These are phyloP conservation scores for Drosophila greeni DNA, from an alignment of 2,888 invertebrate species.

Conservation along the genomic window DNA sequence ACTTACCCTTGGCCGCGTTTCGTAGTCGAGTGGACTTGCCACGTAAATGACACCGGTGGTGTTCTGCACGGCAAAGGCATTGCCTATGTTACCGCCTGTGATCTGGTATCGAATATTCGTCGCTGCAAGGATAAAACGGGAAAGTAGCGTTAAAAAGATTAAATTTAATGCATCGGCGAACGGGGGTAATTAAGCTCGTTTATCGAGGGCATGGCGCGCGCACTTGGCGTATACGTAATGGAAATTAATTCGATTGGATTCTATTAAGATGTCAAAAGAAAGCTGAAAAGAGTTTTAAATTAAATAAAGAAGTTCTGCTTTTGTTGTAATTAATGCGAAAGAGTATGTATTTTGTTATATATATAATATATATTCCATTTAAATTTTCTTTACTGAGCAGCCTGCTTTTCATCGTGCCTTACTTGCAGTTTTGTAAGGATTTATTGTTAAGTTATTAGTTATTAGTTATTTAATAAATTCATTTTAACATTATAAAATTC, in stretches of 20 bases:
- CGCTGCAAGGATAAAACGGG: conserved; percentile 82
- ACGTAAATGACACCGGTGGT: conserved; percentile 99
- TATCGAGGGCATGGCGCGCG: not conserved
- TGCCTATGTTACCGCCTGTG: conserved; percentile 98
- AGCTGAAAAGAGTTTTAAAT: conserved; percentile 2
- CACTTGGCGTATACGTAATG: conserved; percentile 13
- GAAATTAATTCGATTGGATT: conserved; percentile 12
- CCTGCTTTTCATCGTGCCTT: not conserved
- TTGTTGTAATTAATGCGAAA: not conserved
- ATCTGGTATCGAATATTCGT: conserved; percentile 99
- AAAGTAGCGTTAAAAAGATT: conserved; percentile 10
- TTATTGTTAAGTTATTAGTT: not conserved
- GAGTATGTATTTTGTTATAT: not conserved
- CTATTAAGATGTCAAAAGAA: conserved; percentile 15
- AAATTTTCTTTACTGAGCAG: no score
- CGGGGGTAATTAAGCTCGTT: conserved; percentile 18
- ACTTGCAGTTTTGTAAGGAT: not conserved
- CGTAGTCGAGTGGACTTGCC: conserved; percentile 96
- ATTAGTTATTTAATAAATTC: no score
- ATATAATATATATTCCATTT: no score
- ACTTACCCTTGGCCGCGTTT: conserved; percentile 96
- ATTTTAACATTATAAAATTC: not conserved
- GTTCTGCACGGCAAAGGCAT: conserved; percentile 97
- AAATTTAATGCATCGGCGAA: conserved; percentile 5
- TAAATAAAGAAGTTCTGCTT: not conserved